Conservation (phyloP, 2,797 vertebrate genomes). For the Pogonophryne albipinna region DNA sequence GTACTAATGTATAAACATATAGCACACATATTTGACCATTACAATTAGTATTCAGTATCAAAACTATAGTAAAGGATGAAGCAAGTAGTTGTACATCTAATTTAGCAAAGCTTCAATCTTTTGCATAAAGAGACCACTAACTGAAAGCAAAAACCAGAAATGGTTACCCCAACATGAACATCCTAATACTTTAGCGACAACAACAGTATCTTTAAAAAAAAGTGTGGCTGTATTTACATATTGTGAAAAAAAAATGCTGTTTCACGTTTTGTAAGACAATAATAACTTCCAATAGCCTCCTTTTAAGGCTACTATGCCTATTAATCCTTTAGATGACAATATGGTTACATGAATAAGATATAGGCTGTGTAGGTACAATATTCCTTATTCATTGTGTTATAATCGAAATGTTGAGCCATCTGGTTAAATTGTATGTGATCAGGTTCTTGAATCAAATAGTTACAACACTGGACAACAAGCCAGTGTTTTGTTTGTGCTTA, state of each 20-base stretch:
- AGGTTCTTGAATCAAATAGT: neutral
- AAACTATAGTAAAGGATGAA: neutral
- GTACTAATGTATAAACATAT: neutral
- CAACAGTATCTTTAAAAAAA: neutral
- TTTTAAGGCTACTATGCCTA: neutral
- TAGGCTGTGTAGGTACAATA: neutral
- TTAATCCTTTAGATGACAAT: neutral
- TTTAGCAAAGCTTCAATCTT: neutral
- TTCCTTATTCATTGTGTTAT: neutral
- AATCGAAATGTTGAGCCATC: neutral
- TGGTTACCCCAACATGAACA: neutral
- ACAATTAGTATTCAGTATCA: neutral
- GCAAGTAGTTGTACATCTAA: neutral
- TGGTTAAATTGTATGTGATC: neutral
- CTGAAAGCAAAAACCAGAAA: neutral
- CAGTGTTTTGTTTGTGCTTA: conserved; percentile 5
- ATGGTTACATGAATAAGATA: neutral
- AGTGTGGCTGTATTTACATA: neutral
- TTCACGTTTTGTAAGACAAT: neutral
- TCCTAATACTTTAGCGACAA: neutral
- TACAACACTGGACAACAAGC: neutral
- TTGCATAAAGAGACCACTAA: neutral
- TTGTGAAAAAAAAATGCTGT: neutral
- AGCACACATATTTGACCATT: neutral
- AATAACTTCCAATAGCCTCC: neutral